A percentile compares a stretch with the other conserved stretches of the same genome.
phyloP scores from a whole-genome alignment of 2,797 vertebrate species.

The Pseudochirops corinnae region DNA sequence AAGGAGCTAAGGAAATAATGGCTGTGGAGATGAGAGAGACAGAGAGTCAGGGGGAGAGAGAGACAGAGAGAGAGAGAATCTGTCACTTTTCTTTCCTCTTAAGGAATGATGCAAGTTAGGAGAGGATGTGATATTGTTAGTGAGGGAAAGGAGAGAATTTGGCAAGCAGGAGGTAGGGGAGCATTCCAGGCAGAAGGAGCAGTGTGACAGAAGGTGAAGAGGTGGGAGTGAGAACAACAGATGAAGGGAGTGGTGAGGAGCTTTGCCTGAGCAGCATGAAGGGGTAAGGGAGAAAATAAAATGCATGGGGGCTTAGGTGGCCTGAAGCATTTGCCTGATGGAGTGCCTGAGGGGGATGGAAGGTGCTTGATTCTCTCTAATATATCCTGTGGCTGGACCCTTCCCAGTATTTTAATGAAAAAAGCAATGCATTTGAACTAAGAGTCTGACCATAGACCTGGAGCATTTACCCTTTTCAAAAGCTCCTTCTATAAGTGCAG shows the following conservation, averaged over 20 bases:
- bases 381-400: not conserved
- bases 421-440: not conserved
- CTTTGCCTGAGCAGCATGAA: not conserved
- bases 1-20: not conserved
- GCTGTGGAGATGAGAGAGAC: not conserved
- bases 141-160: constrained; percentile 41
- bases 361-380: not conserved
- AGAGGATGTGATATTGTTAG: not conserved
- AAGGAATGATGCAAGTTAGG: not conserved
- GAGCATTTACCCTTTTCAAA: not conserved
- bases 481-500: not conserved
- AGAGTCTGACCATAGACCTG: not conserved
- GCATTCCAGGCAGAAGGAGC: constrained; percentile 38
- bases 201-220: constrained; percentile 66
- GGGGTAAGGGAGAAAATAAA: not conserved
- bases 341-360: constrained; percentile 2
- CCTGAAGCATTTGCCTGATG: not conserved
- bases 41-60: not conserved
- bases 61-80: not conserved
- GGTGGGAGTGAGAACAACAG: constrained; percentile 61
- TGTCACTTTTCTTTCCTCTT: not conserved
- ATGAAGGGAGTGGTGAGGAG: not conserved
- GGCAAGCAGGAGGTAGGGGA: constrained; percentile 17
- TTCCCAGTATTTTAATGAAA: not conserved
- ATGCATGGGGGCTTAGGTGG: not conserved